Evolutionary conservation across 2,888 invertebrate genomes (phyloP), one percentile per base, ranked within the genome.

Genomic region (Epinotia nisella): DNA sequence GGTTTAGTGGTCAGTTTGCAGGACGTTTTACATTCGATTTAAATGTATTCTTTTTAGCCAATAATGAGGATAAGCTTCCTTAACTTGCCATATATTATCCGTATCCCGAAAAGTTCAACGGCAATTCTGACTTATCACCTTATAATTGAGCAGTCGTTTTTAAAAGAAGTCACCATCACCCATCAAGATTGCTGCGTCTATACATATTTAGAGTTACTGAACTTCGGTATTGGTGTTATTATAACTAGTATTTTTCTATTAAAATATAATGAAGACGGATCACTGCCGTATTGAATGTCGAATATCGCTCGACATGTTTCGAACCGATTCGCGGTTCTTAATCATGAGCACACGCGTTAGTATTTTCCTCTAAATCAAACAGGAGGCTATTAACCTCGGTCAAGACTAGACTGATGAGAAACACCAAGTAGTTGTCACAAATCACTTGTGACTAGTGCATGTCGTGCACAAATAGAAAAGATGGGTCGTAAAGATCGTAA

Each of bases 1-100:
- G 66, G 66, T 66, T 66, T 39, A 59, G 56, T 24, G 56, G 66
- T 56, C 55, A 66, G 55, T 56, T 29, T 41, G 17, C 21, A 13
- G 3, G 13, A 17, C 29, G 51, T 35, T 51, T 49, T 24, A 24
- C n/a, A 21, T 11, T 51, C 19, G 55, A 41, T 41, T 66, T 13
- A 9, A 11, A 66, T n/a, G 55, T 55, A 66, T 55, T 55, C 15
- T 29, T 39, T 7, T 10, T 2, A 55, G 10, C 29, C 17, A 19
- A n/a, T 21, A 49, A 15, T 59, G 29, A 59, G 29, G 29, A 24
- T n/a, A 58, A 17, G 59, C 35, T 59, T 35, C 35, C 35, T 10
- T 35, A 35, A 39, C 17, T 59, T 29, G 11, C 17, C 15, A 5
- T 60, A n/a, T n/a, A n/a, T n/a, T n/a, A 1, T 35, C 35, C 58